Conservation (phyloP, 1,140 invertebrate species). For the Sipha flava region DNA sequence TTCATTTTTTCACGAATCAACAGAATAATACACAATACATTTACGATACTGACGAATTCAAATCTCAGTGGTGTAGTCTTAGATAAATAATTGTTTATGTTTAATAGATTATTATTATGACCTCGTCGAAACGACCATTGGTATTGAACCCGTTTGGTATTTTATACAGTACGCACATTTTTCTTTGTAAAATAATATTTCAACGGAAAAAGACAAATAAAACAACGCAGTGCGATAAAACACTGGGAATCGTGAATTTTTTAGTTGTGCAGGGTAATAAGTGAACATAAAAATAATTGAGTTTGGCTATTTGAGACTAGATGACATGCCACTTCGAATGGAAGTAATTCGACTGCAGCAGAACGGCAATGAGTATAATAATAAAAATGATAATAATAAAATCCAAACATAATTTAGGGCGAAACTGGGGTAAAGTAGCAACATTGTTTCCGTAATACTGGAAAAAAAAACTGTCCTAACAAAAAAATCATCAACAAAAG, state of each 20-base stretch:
- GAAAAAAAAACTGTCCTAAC: slow-evolving; percentile 1
- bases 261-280: not conserved
- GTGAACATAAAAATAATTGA: slow-evolving; percentile 23
- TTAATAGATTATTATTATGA: too few species aligned
- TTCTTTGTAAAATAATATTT: too few species aligned
- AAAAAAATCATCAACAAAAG: slow-evolving; percentile 29
- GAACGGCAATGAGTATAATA: slow-evolving; percentile 4
- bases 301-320: not conserved
- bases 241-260: not conserved
- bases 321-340: slow-evolving; percentile 22
- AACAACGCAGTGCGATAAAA: not conserved
- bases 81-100: too few species aligned
- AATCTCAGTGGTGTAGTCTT: too few species aligned
- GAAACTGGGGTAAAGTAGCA: slow-evolving; percentile 18
- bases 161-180: too few species aligned
- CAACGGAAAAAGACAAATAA: slow-evolving; percentile 7
- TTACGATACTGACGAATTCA: too few species aligned
- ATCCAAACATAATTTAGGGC: slow-evolving; percentile 26
- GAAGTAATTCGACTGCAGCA: slow-evolving; percentile 14
- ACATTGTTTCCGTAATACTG: slow-evolving; percentile 27
- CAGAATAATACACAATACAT: too few species aligned
- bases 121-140: too few species aligned
- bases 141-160: too few species aligned
- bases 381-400: slow-evolving; percentile 23
- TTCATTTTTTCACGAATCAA: too few species aligned